Base-by-base conservation (phyloP, 2,113 vertebrate genomes). In the Engystomops pustulosus region DNA sequence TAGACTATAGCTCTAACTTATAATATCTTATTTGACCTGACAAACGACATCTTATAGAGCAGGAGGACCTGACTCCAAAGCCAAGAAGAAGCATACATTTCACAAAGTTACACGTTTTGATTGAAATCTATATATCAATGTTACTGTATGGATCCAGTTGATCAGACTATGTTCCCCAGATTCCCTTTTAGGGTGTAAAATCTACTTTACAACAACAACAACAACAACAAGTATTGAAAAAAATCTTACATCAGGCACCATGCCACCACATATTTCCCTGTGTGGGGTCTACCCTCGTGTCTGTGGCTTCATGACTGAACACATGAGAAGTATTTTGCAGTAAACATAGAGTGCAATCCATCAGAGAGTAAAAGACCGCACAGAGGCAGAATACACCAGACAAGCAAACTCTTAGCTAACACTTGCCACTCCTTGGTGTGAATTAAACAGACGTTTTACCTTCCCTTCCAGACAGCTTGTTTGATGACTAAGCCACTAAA, bases 401-500 rank as follows among this genome's bases (percentile, higher is more conserved):
- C 30, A 23, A 55, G 34, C 32, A 58, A 55, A 36, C 49, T 77
- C 32, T 34, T 15, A 62, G 58, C 25, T 51, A 38, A 55, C 10
- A 15, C 20, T 55, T 14, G 30, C 18, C 49, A 76, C 49, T 58
- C 72, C 47, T 76, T 55, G 3, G 49, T 76, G 34, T 71, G 68
- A 71, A 44, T 12, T 44, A 32, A 76, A 10, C 47, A 76, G 44
- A 55, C 30, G 0, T 34, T 55, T 53, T 32, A 76, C 47, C 49
- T 36, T 76, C 11, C 27, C 49, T 76, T 38, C 45, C 74, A 23
- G 30, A 58, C 32, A 23, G 6, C 45, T 53, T 53, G 47, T 34
- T 76, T 23, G 47, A 34, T 77, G 74, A 77, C 30, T 76, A 77
- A 77, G 11, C 34, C 25, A 25, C 74, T 77, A 58, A 55, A 55